A percentile compares a stretch with the other conserved stretches of the same genome.
Evolutionary conservation across 2,888 invertebrate species (phyloP).

Genomic region (Synergus umbraculus): DNA sequence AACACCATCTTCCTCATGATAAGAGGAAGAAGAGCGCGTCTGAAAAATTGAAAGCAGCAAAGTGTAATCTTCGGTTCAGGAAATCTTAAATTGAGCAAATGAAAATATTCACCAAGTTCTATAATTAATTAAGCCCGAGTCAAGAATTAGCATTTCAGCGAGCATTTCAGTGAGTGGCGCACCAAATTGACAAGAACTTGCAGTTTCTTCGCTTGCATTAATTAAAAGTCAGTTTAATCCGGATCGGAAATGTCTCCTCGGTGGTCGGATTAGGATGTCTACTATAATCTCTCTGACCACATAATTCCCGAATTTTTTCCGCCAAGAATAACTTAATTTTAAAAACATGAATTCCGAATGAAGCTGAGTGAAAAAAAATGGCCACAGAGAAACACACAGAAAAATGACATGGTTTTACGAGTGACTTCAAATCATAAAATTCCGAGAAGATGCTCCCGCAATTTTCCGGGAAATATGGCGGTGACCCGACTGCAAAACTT

Average conservation of each 20-base stretch:
- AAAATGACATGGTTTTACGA: slow-evolving; percentile 1
- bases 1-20: neutral
- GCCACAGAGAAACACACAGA: neutral
- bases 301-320: no score
- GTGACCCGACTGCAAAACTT: neutral
- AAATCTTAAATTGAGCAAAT: slow-evolving; percentile 31
- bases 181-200: slow-evolving; percentile 37
- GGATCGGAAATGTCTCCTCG: slow-evolving; percentile 51
- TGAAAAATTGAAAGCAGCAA: neutral
- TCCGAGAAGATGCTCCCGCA: neutral
- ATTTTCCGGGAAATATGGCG: neutral
- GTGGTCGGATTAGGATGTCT: slow-evolving; percentile 42
- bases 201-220: slow-evolving; percentile 9
- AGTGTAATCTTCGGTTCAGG: slow-evolving; percentile 11
- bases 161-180: slow-evolving; percentile 35
- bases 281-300: no score
- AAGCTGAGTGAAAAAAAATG: neutral
- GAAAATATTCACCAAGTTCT: slow-evolving; percentile 30
- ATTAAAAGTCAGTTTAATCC: slow-evolving; percentile 41
- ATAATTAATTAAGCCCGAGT: slow-evolving; percentile 32
- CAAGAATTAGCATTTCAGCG: neutral
- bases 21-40: neutral
- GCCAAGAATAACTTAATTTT: no score
- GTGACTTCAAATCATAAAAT: slow-evolving; percentile 11
- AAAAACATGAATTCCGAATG: no score